Evolutionary conservation across 2,888 invertebrate genomes (phyloP).

Genomic region (Kryphioiulus occultus): DNA sequence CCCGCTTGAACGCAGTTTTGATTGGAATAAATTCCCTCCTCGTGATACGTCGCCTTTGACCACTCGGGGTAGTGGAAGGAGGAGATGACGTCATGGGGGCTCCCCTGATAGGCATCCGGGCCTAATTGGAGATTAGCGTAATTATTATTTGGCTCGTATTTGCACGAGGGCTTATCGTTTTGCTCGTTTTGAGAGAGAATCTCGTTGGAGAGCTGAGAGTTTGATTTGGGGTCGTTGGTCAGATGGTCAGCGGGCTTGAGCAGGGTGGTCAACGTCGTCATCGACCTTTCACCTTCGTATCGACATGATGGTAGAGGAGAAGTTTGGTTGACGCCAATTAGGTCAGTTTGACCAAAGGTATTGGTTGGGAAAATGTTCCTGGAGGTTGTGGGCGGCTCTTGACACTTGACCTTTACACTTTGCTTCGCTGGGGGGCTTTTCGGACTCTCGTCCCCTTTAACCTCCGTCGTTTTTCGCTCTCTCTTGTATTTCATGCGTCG

Average conservation of each 20-base stretch:
- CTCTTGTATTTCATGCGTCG: conserved; percentile 46
- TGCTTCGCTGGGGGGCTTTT: background rate
- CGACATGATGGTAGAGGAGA: background rate
- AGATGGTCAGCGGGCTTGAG: background rate
- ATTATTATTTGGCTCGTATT: background rate
- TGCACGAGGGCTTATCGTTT: background rate
- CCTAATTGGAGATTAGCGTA: conserved; percentile 13
- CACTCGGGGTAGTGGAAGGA: background rate
- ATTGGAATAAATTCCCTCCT: conserved; percentile 37
- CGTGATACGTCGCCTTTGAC: background rate
- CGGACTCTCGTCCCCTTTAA: background rate
- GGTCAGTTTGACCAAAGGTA: background rate
- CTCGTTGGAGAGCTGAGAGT: background rate
- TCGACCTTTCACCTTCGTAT: background rate
- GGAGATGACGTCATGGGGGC: background rate
- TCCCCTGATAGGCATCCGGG: conserved; percentile 17
- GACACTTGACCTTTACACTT: background rate
- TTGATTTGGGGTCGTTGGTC: background rate
- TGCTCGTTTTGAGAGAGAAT: background rate
- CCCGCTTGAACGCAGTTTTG: conserved; percentile 18
- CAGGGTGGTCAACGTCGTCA: background rate
- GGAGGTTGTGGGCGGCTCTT: background rate
- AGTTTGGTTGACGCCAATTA: background rate
- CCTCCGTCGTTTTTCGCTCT: background rate
- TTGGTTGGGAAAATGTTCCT: background rate